Evolutionary conservation across 2,113 vertebrate genomes (phyloP), one percentile per base, ranked within the genome.

Genomic region (Scatophagus argus): DNA sequence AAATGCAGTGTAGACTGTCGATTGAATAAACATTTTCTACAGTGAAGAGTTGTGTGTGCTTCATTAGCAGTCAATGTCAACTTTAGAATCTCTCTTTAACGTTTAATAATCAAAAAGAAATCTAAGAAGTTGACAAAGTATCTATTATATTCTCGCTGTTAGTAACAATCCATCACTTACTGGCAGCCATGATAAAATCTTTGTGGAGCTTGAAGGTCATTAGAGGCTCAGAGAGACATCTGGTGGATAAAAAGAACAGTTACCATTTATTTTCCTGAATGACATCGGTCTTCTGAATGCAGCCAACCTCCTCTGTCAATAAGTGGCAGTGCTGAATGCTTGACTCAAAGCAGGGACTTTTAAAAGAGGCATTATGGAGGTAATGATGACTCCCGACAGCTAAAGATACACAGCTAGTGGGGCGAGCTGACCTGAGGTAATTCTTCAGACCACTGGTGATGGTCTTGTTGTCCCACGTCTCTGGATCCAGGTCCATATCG

Each of bases 121-220:
- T 4, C 10, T n/a, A 19, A 32, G 8, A 11, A 8, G 23, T 9
- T 36, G 21, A 17, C 25, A 13, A 63, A 68, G 46, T 21, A 66
- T 31, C 3, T 11, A 9, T 25, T 8, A 34, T 8, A 44, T 56
- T 11, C 29, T n/a, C 44, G 29, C 6, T 16, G 0, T 46, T 36
- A 52, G 32, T 25, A 39, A 39, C 36, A 74, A 62, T 58, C 55
- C 7, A 59, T 46, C 38, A 99, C 98, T 99, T 95, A 99, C 98
- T 99, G 94, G 97, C 98, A 87, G 98, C 98, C 92, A 98, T 85
- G 93, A 99, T 97, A 85, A 99, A 98, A 85, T 99, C 98, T 93
- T 99, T 98, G 95, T 99, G 98, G 63, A 97, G 93, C 91, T 95
- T 98, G 93, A 98, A 99, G 63, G 97, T 99, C 97, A 98, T 97